phyloP scores from a whole-genome alignment of 1,140 invertebrate species.

The Ylistrum balloti region DNA sequence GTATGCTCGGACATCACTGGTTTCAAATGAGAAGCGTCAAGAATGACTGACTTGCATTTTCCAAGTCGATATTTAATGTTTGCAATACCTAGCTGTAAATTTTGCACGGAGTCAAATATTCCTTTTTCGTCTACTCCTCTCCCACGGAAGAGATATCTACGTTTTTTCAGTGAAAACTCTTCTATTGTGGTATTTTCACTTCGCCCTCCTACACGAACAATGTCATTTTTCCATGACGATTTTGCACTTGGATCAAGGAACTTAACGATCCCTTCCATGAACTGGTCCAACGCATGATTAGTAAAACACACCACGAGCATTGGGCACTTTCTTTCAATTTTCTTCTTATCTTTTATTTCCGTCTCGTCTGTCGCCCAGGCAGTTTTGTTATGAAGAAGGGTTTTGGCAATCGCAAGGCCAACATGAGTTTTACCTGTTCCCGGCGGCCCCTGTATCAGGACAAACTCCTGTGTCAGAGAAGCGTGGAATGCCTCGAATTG shows the following conservation, averaged over 20 bases:
- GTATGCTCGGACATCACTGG: background rate
- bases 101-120: background rate
- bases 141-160: background rate
- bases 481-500: constrained; percentile 82
- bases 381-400: constrained; percentile 77
- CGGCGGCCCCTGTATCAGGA: constrained; percentile 88
- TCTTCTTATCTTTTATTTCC: background rate
- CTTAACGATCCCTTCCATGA: constrained; percentile 87
- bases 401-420: constrained; percentile 80
- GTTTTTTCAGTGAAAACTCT: constrained; percentile 54
- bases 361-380: constrained; percentile 59
- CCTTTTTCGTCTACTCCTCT: background rate
- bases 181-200: constrained; percentile 83
- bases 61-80: constrained; percentile 42
- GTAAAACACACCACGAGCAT: constrained; percentile 93
- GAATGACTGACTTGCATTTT: background rate
- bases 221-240: constrained; percentile 87
- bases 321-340: constrained; percentile 77
- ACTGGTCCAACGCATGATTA: constrained; percentile 95
- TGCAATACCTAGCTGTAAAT: background rate
- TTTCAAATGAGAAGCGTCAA: background rate
- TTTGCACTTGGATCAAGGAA: constrained; percentile 82
- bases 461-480: constrained; percentile 83
- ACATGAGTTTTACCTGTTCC: constrained; percentile 81
- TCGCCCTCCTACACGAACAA: constrained; percentile 90